These are phyloP conservation scores for Microdon myrmicae DNA, from an alignment of 2,888 invertebrate genomes.

Conservation along the genomic window DNA sequence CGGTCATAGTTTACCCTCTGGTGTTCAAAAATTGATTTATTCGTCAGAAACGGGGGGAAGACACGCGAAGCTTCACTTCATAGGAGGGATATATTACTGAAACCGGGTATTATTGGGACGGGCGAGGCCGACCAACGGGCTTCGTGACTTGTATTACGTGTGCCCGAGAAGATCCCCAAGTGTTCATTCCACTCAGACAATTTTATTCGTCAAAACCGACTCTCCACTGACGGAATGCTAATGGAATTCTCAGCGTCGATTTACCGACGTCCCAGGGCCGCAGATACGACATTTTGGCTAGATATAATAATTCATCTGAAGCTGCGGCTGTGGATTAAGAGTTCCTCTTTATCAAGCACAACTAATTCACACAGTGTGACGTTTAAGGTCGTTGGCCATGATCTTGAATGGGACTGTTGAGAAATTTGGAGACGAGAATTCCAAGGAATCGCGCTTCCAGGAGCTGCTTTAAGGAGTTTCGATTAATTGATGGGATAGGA, in stretches of 20 bases:
- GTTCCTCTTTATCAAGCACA: too few species aligned
- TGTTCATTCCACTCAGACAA: conserved; percentile 21
- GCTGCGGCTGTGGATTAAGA: too few species aligned
- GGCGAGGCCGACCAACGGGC: background rate
- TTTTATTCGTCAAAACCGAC: conserved; percentile 8
- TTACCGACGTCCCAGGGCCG: conserved; percentile 2
- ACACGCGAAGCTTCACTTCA: conserved; percentile 22
- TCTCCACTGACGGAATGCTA: conserved; percentile 34
- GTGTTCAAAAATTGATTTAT: conserved; percentile 40
- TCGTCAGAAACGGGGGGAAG: conserved; percentile 9
- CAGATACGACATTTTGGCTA: conserved; percentile 8
- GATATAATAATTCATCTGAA: too few species aligned
- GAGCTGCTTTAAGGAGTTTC: too few species aligned
- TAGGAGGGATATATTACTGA: conserved; percentile 13
- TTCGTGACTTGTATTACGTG: conserved; percentile 15
- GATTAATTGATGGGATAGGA: too few species aligned
- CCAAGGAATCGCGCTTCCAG: too few species aligned
- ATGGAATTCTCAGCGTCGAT: conserved; percentile 31
- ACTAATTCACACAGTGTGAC: background rate
- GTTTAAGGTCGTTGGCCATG: conserved; percentile 24
- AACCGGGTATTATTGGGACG: background rate
- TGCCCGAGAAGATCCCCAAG: conserved; percentile 21
- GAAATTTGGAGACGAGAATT: too few species aligned
- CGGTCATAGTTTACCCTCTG: conserved; percentile 25
- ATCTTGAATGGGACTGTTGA: too few species aligned